Evolutionary conservation across 2,888 invertebrate genomes (phyloP).

Genomic region (Drosophila dives): DNA sequence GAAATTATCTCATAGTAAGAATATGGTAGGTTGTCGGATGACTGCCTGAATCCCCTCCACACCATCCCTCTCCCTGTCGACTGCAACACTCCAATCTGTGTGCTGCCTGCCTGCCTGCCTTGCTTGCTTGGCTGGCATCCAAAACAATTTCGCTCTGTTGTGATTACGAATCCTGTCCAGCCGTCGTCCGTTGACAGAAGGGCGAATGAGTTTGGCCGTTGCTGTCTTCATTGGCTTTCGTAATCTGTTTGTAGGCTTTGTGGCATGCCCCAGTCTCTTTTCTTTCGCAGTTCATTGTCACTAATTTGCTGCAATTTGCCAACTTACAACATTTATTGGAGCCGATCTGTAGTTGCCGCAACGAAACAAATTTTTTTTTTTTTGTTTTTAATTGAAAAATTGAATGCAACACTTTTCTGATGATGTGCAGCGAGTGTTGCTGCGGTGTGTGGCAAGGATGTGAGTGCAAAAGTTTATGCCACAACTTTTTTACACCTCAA

Average conservation of each 20-base stretch:
- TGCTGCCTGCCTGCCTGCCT: conserved; percentile 9
- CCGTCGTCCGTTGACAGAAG: conserved; percentile 26
- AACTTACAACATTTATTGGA: conserved; percentile 43
- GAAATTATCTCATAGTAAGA: conserved; percentile 82
- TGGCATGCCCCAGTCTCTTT: neutral
- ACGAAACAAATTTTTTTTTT: conserved; percentile 6
- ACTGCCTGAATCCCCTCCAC: neutral
- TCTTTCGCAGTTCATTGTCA: conserved; percentile 38
- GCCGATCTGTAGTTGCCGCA: conserved; percentile 12
- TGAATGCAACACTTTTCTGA: conserved; percentile 52
- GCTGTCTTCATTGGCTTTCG: conserved; percentile 48
- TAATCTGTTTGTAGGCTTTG: conserved; percentile 47
- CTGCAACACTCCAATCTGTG: neutral
- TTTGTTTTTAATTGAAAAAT: conserved; percentile 68
- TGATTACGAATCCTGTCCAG: conserved; percentile 60
- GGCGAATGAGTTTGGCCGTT: conserved; percentile 18
- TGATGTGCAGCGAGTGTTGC: neutral
- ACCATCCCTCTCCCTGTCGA: neutral
- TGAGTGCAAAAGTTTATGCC: conserved; percentile 50
- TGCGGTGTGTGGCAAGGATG: neutral
- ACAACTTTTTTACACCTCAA: conserved; percentile 75
- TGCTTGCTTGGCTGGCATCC: conserved; percentile 64
- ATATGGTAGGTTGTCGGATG: conserved; percentile 46
- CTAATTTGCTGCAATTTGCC: conserved; percentile 57
- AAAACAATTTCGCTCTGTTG: conserved; percentile 76